These are phyloP conservation scores for Lagocephalus sceleratus DNA, from an alignment of 2,797 vertebrate species.

Conservation along the genomic window DNA sequence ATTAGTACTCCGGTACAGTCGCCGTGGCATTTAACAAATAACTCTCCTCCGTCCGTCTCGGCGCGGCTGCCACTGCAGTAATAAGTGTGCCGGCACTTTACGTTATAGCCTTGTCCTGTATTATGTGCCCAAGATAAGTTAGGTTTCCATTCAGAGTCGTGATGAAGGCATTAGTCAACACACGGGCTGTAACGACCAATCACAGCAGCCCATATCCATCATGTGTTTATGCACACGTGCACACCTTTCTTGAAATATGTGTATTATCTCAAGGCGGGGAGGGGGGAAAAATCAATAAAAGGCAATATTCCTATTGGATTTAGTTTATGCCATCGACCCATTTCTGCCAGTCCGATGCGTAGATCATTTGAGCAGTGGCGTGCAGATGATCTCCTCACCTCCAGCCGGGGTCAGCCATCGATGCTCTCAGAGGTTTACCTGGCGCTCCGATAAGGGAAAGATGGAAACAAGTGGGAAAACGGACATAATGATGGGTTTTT, in stretches of 20 bases:
- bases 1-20: conserved; percentile 56
- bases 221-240: conserved; percentile 43
- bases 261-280: conserved; percentile 63
- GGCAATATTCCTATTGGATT: conserved; percentile 76
- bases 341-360: conserved; percentile 40
- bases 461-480: too few relatives aligned
- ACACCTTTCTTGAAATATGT: conserved; percentile 51
- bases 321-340: conserved; percentile 70
- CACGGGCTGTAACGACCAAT: conserved; percentile 54
- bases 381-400: conserved; percentile 60
- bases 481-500: too few relatives aligned
- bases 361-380: conserved; percentile 55
- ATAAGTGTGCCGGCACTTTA: conserved; percentile 53
- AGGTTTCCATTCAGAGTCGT: conserved; percentile 50
- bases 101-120: conserved; percentile 65
- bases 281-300: conserved; percentile 74
- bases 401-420: conserved; percentile 49
- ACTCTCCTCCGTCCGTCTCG: conserved; percentile 49
- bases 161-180: conserved; percentile 66
- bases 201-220: conserved; percentile 50
- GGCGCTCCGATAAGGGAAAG: not conserved
- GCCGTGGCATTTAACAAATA: conserved; percentile 70
- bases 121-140: conserved; percentile 61
- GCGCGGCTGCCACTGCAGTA: conserved; percentile 35
- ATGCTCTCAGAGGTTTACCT: conserved; percentile 21